Evolutionary conservation across 2,888 invertebrate species (phyloP), one percentile per base, ranked within the genome.

Genomic region (Plebejus melissa): DNA sequence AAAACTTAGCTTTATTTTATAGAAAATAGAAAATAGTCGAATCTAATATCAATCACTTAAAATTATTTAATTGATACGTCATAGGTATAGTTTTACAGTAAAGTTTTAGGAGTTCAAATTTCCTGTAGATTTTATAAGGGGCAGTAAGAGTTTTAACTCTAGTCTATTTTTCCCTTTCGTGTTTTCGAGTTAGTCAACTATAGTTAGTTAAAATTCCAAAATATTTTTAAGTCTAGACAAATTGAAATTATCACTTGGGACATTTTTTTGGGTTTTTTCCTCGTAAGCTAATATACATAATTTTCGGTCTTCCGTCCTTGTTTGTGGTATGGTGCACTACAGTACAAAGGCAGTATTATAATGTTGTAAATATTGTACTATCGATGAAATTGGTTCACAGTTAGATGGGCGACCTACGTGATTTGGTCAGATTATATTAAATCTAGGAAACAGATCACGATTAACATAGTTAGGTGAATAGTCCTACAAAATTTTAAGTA

Each of bases 341-440:
- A 65, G 32, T 65, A 65, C 65, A 16, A 65, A 28, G 16, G 65
- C 65, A 36, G 65, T 65, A 65, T 65, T 36, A 36, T 58, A 65
- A 28, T 28, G 28, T 65, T 32, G 32, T 65, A 16, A 36, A 65
- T 16, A 5, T 32, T 32, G 13, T 13, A 65, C 32, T 32, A 65
- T 4, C 32, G 4, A 36, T 36, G 22, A 65, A 65, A 22, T 58
- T 13, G 28, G 28, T 46, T 46, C 4, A 54, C 1, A 16, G 16
- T 13, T 16, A 54, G 54, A 54, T 16, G 54, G 54, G 13, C 4
- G 54, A 54, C 13, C 13, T 16, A 16, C 9, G 9, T 11, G 46
- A 46, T 54, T 58, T 58, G 22, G 58, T 7, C 54, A 54, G 54
- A 54, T 54, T 54, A 54, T 16, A 4, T 54, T 16, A 54, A 54